Percentiles rank a stretch among this genome's conserved stretches.
Conservation (phyloP, 2,797 vertebrate species). For the Enteromius unitaeniatus region DNA sequence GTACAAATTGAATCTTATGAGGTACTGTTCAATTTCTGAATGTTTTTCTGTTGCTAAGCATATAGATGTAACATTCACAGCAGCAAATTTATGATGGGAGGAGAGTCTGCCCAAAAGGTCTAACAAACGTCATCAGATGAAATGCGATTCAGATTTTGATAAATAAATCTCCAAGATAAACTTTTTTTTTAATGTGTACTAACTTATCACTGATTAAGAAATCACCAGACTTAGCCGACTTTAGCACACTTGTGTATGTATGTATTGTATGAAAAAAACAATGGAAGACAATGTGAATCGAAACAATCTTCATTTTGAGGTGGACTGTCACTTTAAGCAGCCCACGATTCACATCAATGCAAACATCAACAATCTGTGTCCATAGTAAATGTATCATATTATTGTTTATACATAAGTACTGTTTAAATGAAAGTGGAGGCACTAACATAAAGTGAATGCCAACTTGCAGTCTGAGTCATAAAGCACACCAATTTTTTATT, state of each 20-base stretch:
- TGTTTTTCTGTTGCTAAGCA: background rate
- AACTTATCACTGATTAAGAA: background rate
- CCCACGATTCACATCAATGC: background rate
- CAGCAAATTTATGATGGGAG: too few species aligned
- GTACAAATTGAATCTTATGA: background rate
- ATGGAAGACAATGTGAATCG: background rate
- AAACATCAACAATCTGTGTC: background rate
- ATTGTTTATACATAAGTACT: background rate
- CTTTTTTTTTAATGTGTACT: background rate
- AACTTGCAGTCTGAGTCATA: slow-evolving; percentile 2
- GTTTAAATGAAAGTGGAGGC: background rate
- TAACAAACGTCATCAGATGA: background rate
- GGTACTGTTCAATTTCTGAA: background rate
- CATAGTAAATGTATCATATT: background rate
- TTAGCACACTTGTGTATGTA: too few species aligned
- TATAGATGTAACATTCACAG: background rate
- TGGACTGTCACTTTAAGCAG: background rate
- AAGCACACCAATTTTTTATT: slow-evolving; percentile 19
- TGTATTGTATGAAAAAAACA: background rate
- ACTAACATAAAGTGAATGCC: background rate
- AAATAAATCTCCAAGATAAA: background rate
- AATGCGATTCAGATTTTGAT: background rate
- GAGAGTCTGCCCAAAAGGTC: too few species aligned
- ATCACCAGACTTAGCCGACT: background rate
- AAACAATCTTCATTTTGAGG: background rate